phyloP scores from a whole-genome alignment of 2,113 vertebrate species.

The Irena cyanogastra region DNA sequence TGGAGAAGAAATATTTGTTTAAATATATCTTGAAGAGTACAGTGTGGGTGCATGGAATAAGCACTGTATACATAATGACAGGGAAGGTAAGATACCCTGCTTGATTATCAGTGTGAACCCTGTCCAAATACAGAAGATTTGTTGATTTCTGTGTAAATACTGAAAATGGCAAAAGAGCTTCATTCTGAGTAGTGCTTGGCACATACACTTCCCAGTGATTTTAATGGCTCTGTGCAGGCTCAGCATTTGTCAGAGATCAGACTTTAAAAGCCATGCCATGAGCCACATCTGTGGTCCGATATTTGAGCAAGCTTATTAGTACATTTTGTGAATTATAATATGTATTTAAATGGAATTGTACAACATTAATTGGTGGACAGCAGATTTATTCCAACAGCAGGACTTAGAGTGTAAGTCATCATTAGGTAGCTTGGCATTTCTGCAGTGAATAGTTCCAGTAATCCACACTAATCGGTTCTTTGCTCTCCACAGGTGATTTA shows the following conservation, averaged over 20 bases:
- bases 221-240: slow-evolving; percentile 36
- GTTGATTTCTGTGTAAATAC: not conserved
- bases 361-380: slow-evolving; percentile 54
- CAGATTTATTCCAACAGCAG: slow-evolving; percentile 59
- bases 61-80: not conserved
- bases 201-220: not conserved
- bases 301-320: slow-evolving; percentile 50
- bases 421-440: slow-evolving; percentile 54
- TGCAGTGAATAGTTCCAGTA: slow-evolving; percentile 58
- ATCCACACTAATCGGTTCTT: slow-evolving; percentile 58
- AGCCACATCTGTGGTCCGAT: slow-evolving; percentile 3
- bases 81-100: not conserved
- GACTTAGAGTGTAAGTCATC: slow-evolving; percentile 37
- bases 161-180: not conserved
- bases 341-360: slow-evolving; percentile 52
- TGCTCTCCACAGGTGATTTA: slow-evolving; percentile 54
- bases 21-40: not conserved
- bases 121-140: not conserved
- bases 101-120: not conserved
- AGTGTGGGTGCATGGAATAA: not conserved
- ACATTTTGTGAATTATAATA: slow-evolving; percentile 44
- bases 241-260: slow-evolving; percentile 38
- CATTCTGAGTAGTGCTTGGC: not conserved
- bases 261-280: slow-evolving; percentile 33
- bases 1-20: not conserved